Evolutionary conservation across 2,888 invertebrate species (phyloP), one percentile per base, ranked within the genome.

Genomic region (Cephus sareptanus): DNA sequence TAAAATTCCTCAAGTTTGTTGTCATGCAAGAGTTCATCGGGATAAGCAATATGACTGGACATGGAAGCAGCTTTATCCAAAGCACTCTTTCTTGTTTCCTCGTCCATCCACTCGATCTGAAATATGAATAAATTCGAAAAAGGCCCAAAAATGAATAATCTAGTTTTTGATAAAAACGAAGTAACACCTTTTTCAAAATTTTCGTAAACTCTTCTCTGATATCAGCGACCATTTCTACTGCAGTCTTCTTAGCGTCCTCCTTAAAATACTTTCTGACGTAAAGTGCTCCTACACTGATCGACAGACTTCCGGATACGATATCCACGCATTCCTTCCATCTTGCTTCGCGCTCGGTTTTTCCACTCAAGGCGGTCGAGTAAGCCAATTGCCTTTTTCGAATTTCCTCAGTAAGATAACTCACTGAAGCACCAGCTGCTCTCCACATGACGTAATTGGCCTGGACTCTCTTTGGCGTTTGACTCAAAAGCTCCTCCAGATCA

Each of bases 241-340:
- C 98, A 84, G 95, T 96, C 75, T 94, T 94, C 90, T 97, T 96
- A 0, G 97, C 96, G 77, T 96, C 95, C 89, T 97, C 95, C 84
- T 97, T 95, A 93, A 98, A 98, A 90, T 97, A 96, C 89, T 96
- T 96, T 77, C 96, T 94, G 3, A 98, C 97, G 92, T 98, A 98
- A 9, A 98, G 93, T 11, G 98, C 96, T 37, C 97, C 97, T 40
- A 96, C 95, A 15, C 96, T 95, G 79, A 96, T 94, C 13, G 95
- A 94, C 90, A 96, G 93, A 89, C 96, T 96, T 87, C 95, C 95
- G 81, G 96, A 94, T 35, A 96, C 94, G 15, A 96, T 95, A 84
- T 96, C 96, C 34, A 96, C 95, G 89, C 98, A 98, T 90, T 98
- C 97, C 92, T 97, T 97, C 98, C 98, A 98, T 30, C 98, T 93